A percentile compares a stretch with the other conserved stretches of the same genome.
phyloP scores from a whole-genome alignment of 2,888 invertebrate genomes.

The Anorthoa munda region DNA sequence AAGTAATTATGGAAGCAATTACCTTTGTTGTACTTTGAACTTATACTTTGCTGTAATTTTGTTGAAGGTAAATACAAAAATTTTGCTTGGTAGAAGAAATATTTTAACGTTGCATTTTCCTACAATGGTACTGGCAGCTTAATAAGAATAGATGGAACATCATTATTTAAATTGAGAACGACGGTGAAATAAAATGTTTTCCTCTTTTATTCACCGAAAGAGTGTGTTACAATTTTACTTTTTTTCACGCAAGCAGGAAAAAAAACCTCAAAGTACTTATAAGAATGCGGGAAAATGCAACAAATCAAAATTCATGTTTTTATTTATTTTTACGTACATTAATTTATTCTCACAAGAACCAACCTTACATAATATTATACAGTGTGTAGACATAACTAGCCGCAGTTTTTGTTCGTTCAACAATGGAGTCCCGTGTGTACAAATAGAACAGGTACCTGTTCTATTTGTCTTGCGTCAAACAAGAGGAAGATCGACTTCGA shows the following conservation, averaged over 20 bases:
- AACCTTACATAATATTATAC: conserved; percentile 17
- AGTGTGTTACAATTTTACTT: conserved; percentile 8
- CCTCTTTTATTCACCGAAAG: neutral
- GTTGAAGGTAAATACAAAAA: conserved; percentile 16
- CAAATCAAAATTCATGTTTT: neutral
- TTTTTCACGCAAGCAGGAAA: neutral
- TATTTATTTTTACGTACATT: conserved; percentile 7
- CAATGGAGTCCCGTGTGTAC: conserved; percentile 70
- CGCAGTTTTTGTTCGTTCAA: conserved; percentile 66
- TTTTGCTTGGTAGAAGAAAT: neutral
- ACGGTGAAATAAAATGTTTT: conserved; percentile 19
- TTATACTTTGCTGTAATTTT: conserved; percentile 39
- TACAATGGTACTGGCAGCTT: conserved; percentile 9
- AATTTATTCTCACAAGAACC: conserved; percentile 38
- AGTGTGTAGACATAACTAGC: conserved; percentile 25
- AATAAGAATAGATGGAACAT: conserved; percentile 11
- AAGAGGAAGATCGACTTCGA: conserved; percentile 71
- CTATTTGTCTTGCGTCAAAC: conserved; percentile 73
- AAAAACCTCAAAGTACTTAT: neutral
- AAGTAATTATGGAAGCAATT: conserved; percentile 62
- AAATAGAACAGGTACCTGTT: too few species aligned
- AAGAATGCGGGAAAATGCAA: neutral
- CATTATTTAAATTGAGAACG: conserved; percentile 32
- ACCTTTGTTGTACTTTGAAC: conserved; percentile 41
- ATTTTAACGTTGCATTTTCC: conserved; percentile 22